Evolutionary conservation across 1,140 invertebrate genomes (phyloP), one percentile per base, ranked within the genome.

Genomic region (Drosophila tsacasi): DNA sequence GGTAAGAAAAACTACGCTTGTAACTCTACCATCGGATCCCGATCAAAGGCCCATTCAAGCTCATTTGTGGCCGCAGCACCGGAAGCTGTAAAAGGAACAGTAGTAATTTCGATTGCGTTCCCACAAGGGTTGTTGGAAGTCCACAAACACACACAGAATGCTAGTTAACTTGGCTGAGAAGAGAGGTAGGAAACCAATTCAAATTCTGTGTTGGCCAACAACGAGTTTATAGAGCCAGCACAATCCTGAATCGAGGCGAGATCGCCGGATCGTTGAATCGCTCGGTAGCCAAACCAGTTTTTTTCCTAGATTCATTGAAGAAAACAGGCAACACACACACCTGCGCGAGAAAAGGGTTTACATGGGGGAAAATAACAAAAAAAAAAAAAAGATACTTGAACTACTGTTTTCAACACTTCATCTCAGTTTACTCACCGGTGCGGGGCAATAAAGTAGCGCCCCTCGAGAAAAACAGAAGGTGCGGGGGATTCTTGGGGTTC

Each of bases 341-440:
- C 62, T 10, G 67, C 40, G 27, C 47, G 32, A 42, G 37, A 50
- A 87, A 87, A 87, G 84, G 85, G 83, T 89, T 79, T 73, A 55
- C 75, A 67, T 71, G 46, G 52, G 21, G 60, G 57, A 65, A 82
- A 64, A 47, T 49, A 54, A 73, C 61, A 55, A 42, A 46, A 21
- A 71, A 46, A 35, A 35, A 27, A 37, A 63, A 79, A 75, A 82
- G 76, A 87, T 87, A 87, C 83, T 87, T 87, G 55, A 87, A 90
- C 85, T 89, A 89, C 85, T 89, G 85, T 89, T 90, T 89, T 89
- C 85, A 90, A 89, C 85, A 90, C 84, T 89, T 89, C 60, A 78
- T 32, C 52, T 44, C 68, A 72, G 81, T 63, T 62, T 65, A 35
- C 63, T 90, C 67, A 90, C 85, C 85, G 81, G 81, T 90, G 74